phyloP scores from a whole-genome alignment of 1,140 invertebrate genomes.

The Aleiodes sp. region DNA sequence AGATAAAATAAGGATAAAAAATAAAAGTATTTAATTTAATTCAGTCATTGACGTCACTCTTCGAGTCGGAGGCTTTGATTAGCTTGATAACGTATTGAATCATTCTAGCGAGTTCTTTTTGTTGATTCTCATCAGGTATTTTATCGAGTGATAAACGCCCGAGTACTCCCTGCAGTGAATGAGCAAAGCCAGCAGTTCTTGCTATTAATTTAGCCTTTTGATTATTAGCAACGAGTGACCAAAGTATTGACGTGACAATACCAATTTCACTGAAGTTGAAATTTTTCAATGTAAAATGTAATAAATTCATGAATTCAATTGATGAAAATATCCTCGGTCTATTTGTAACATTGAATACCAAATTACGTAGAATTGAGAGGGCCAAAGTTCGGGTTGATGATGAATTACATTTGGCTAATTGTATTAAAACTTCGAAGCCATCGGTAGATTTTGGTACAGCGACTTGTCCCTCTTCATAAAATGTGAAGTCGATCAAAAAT shows the following conservation, averaged over 20 bases:
- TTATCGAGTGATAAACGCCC: conserved; percentile 47
- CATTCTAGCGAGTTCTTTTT: conserved; percentile 51
- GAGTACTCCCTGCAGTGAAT: conserved; percentile 53
- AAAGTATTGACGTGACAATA: conserved; percentile 51
- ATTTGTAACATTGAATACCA: conserved; percentile 54
- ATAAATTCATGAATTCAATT: conserved; percentile 56
- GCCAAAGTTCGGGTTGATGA: conserved; percentile 50
- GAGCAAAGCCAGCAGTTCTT: conserved; percentile 52
- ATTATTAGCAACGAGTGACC: conserved; percentile 59
- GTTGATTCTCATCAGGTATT: conserved; percentile 40
- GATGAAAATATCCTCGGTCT: conserved; percentile 54
- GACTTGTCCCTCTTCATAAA: conserved; percentile 59
- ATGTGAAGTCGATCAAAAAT: conserved; percentile 63
- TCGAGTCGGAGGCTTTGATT: conserved; percentile 39
- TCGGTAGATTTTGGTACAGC: conserved; percentile 56
- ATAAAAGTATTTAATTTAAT: not conserved
- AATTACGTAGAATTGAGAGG: conserved; percentile 55
- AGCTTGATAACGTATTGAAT: conserved; percentile 53
- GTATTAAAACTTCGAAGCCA: conserved; percentile 54
- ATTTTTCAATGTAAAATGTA: conserved; percentile 50
- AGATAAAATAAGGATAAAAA: conserved; percentile 1
- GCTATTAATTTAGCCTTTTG: conserved; percentile 60
- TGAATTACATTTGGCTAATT: conserved; percentile 48
- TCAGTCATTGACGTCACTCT: conserved; percentile 8
- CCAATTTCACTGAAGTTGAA: conserved; percentile 50